These are phyloP conservation scores for Osmerus eperlanus DNA, from an alignment of 2,113 vertebrate species.

Conservation along the genomic window DNA sequence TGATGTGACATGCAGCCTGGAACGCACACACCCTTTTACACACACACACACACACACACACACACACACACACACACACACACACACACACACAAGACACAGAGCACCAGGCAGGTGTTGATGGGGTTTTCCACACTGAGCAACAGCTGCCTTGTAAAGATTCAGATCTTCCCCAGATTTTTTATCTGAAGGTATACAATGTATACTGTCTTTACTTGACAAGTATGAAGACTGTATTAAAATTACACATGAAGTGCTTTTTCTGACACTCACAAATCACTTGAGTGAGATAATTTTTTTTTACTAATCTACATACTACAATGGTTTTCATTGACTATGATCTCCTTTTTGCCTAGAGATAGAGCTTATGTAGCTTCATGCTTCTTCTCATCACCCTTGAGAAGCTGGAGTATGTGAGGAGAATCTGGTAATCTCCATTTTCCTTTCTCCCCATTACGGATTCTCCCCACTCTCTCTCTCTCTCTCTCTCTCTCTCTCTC, in stretches of 20 bases:
- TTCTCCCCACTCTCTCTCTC: not conserved
- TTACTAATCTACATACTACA: not conserved
- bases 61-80: slow-evolving; percentile 4
- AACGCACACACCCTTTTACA: not conserved
- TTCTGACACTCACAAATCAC: not conserved
- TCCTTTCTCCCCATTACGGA: not conserved
- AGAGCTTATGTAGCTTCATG: not conserved
- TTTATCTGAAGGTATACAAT: too few species aligned
- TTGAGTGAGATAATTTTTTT: not conserved
- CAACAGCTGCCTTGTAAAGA: not conserved
- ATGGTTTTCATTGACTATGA: not conserved
- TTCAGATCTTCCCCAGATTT: too few species aligned
- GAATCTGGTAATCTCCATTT: not conserved
- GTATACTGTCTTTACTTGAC: not conserved
- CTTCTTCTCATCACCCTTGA: too few species aligned
- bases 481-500: not conserved
- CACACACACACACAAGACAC: slow-evolving; percentile 5
- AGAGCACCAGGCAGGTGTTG: not conserved
- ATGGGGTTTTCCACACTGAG: not conserved
- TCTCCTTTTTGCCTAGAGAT: not conserved
- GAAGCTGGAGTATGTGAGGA: not conserved
- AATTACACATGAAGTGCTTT: not conserved
- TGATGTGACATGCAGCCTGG: slow-evolving; percentile 1
- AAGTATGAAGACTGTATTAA: not conserved
- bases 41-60: not conserved